Conservation (phyloP, 2,888 invertebrate genomes). For the Leptinotarsa juncta region DNA sequence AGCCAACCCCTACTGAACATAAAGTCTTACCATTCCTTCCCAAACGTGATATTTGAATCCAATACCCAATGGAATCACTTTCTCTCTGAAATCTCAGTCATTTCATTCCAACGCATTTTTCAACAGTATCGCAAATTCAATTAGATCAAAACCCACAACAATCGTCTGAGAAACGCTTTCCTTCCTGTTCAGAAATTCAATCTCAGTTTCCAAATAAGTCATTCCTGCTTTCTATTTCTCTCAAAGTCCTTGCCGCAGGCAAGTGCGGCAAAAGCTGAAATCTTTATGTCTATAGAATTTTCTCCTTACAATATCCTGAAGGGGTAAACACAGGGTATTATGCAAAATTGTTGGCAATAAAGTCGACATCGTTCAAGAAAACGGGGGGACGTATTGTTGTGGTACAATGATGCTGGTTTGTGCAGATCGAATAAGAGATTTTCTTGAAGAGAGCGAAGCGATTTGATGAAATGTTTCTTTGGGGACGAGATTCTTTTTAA, state of each 20-base stretch:
- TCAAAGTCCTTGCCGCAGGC: constrained; percentile 18
- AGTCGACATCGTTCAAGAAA: constrained; percentile 48
- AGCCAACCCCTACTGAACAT: no score
- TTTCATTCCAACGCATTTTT: not conserved
- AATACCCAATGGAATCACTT: not conserved
- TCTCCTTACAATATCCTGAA: constrained; percentile 48
- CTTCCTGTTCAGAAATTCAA: constrained; percentile 23
- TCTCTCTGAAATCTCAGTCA: not conserved
- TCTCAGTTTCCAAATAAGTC: constrained; percentile 26
- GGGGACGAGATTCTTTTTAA: constrained; percentile 7
- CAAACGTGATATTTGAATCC: no score
- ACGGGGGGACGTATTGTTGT: constrained; percentile 38
- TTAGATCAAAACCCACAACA: constrained; percentile 19
- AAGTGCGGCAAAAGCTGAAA: constrained; percentile 35
- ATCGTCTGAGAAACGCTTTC: constrained; percentile 9
- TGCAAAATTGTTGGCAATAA: constrained; percentile 51
- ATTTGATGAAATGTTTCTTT: not conserved
- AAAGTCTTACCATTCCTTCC: no score
- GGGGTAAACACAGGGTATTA: constrained; percentile 50
- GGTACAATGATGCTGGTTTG: constrained; percentile 24
- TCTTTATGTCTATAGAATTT: constrained; percentile 48
- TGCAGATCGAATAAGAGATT: constrained; percentile 26
- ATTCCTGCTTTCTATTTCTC: constrained; percentile 23
- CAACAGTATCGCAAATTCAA: constrained; percentile 17
- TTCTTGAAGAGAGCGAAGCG: constrained; percentile 5